Conservation (phyloP, 2,797 vertebrate genomes). For the Acridotheres tristis region DNA sequence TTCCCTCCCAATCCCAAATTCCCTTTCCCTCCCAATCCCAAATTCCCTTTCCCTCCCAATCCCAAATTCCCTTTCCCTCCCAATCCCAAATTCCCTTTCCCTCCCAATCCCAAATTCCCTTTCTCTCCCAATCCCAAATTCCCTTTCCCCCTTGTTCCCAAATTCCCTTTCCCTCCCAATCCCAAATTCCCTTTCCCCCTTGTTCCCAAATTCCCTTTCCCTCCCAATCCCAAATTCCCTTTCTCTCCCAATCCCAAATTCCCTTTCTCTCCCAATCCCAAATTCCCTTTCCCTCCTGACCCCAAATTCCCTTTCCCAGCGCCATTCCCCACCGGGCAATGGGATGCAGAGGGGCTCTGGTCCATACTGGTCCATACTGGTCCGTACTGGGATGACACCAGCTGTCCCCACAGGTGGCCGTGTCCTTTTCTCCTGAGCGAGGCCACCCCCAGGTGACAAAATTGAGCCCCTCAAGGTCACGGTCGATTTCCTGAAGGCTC, state of each 20-base stretch:
- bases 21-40: no score
- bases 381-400: accelerated
- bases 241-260: no score
- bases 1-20: no score
- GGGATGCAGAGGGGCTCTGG: no score
- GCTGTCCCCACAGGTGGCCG: not conserved
- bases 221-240: not conserved
- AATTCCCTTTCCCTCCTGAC: not conserved
- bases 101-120: no score
- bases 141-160: not conserved
- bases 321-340: not conserved
- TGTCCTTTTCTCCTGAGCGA: conserved; percentile 74
- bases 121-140: accelerated
- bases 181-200: no score
- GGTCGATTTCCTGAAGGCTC: conserved; percentile 93
- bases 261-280: not conserved
- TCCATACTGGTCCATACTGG: not conserved
- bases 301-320: not conserved
- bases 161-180: not conserved
- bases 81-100: no score
- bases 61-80: no score
- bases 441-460: conserved; percentile 79
- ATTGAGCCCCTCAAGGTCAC: conserved; percentile 99
- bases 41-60: no score
- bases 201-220: no score